Conservation (phyloP, 2,888 invertebrate genomes). For the Mellilla xanthometata region DNA sequence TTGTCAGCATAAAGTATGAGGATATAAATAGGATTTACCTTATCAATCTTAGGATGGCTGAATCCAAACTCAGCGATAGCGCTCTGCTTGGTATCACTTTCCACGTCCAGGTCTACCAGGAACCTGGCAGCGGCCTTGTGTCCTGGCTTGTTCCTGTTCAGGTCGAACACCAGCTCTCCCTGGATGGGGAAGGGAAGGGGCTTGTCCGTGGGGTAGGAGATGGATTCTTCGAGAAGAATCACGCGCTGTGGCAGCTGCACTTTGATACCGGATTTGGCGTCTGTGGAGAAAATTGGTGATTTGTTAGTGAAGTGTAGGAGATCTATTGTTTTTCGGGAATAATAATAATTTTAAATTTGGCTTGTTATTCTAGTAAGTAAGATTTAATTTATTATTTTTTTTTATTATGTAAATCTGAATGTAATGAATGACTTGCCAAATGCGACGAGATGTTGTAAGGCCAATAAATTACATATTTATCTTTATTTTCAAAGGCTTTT, state of each 20-base stretch:
- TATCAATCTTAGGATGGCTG: conserved; percentile 85
- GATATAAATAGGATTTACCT: conserved; percentile 59
- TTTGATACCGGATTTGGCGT: conserved; percentile 75
- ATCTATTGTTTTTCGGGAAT: too few relatives aligned
- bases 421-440: too few relatives aligned
- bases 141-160: conserved; percentile 88
- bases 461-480: too few relatives aligned
- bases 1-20: too few relatives aligned
- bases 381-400: too few relatives aligned
- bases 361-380: too few relatives aligned
- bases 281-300: conserved; percentile 33
- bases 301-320: too few relatives aligned
- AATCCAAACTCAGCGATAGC: conserved; percentile 83
- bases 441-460: too few relatives aligned
- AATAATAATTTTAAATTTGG: too few relatives aligned
- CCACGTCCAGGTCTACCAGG: conserved; percentile 72
- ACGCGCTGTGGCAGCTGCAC: conserved; percentile 87
- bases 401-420: too few relatives aligned
- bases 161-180: conserved; percentile 84
- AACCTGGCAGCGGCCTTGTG: conserved; percentile 84
- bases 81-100: conserved; percentile 70
- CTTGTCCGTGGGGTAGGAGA: conserved; percentile 69
- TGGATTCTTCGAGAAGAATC: conserved; percentile 83
- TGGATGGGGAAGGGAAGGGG: conserved; percentile 82
- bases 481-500: too few relatives aligned